Conservation (phyloP, 1,140 invertebrate genomes). For the Cotesia vestalis region DNA sequence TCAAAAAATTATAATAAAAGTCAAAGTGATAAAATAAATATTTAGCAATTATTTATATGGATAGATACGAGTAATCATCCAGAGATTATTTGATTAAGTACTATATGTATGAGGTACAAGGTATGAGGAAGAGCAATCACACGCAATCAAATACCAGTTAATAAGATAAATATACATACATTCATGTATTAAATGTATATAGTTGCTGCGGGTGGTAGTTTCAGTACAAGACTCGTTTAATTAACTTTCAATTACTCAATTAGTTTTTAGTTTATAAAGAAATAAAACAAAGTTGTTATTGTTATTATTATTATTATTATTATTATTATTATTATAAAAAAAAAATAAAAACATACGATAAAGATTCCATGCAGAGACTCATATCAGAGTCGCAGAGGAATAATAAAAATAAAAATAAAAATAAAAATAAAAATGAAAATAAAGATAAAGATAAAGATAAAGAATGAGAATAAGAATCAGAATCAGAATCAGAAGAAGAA, state of each 20-base stretch:
- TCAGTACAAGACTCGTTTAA: constrained; percentile 46
- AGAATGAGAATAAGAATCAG: constrained; percentile 10
- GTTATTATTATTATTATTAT: background rate
- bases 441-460: no score
- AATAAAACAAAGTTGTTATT: background rate
- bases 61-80: no score
- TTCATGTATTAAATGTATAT: constrained; percentile 6
- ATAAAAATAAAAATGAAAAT: no score
- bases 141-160: no score
- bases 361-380: background rate
- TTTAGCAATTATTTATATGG: no score
- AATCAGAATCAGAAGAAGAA: no score
- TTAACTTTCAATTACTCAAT: constrained; percentile 61
- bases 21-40: no score
- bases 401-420: constrained; percentile 19
- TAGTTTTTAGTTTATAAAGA: constrained; percentile 46
- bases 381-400: background rate
- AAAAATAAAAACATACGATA: background rate
- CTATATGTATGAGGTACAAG: no score
- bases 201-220: constrained; percentile 13
- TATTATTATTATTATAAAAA: no score
- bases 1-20: no score
- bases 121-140: no score
- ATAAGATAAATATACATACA: background rate
- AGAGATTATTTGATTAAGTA: no score